Evolutionary conservation across 2,888 invertebrate species (phyloP).

Genomic region (Macrophya alboannulata): DNA sequence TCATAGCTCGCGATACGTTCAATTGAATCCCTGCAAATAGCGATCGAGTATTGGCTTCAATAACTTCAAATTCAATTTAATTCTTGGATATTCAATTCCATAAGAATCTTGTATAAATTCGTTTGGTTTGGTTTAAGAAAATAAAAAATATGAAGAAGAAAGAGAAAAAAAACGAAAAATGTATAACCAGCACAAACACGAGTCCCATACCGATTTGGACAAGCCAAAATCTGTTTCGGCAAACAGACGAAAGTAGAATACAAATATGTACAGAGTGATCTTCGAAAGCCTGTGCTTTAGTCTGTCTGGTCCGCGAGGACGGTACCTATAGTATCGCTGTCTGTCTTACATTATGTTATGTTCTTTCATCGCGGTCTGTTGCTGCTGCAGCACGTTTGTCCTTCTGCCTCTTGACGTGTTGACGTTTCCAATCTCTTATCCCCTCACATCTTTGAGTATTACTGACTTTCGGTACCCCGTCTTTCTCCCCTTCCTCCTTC

Average conservation of each 20-base stretch:
- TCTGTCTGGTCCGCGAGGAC: not conserved
- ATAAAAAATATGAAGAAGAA: not conserved
- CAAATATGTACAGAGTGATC: conserved; percentile 75
- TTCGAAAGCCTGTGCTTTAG: conserved; percentile 64
- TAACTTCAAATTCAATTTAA: not conserved
- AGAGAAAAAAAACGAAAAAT: not conserved
- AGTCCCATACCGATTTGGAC: conserved; percentile 61
- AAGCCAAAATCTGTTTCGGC: conserved; percentile 77
- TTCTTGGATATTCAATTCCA: not conserved
- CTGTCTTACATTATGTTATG: not conserved
- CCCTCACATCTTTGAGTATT: conserved; percentile 52
- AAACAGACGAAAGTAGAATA: conserved; percentile 78
- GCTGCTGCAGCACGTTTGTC: conserved; percentile 66
- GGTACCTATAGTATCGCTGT: not conserved
- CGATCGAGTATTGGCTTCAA: not conserved
- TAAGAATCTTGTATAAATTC: not conserved
- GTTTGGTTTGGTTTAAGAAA: not conserved
- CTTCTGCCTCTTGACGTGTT: conserved; percentile 73
- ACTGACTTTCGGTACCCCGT: not conserved
- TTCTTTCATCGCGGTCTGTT: conserved; percentile 2
- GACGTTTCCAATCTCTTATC: conserved; percentile 75
- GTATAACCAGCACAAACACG: conserved; percentile 23
- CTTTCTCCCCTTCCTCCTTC: not conserved
- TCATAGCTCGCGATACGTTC: not conserved
- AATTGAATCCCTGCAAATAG: not conserved